Evolutionary conservation across 1,140 invertebrate genomes (phyloP).

Genomic region (Sweltsa coloradensis): DNA sequence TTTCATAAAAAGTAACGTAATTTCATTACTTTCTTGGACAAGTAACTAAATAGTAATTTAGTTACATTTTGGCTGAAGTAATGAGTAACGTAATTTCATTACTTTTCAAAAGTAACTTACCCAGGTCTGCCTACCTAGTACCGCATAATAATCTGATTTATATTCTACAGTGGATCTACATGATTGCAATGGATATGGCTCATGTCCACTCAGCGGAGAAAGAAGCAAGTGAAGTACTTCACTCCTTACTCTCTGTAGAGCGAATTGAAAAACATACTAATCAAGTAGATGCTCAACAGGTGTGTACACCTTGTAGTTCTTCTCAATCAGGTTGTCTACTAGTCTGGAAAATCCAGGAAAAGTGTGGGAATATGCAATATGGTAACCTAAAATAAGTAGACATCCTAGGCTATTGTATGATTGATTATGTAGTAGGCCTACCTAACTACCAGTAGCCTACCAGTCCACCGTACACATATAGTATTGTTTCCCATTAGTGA

Average conservation of each 20-base stretch:
- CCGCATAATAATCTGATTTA: no score
- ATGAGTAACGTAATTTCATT: neutral
- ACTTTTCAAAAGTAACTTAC: neutral
- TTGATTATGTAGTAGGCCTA: no score
- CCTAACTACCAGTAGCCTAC: no score
- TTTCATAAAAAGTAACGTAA: neutral
- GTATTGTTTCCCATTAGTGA: no score
- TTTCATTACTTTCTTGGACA: neutral
- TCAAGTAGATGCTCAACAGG: conserved; percentile 3
- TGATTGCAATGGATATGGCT: conserved; percentile 2
- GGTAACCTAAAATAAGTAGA: no score
- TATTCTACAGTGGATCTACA: neutral
- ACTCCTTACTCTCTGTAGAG: conserved; percentile 46
- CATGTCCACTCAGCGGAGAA: conserved; percentile 36
- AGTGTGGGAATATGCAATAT: no score
- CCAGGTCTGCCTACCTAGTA: neutral
- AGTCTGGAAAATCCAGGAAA: no score
- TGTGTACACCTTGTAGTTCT: no score
- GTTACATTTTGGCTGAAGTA: neutral
- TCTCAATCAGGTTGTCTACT: no score
- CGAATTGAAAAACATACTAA: conserved; percentile 36
- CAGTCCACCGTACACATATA: no score
- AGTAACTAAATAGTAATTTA: neutral
- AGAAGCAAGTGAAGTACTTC: conserved; percentile 50
- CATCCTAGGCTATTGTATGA: no score